Evolutionary conservation across 2,888 invertebrate genomes (phyloP), one percentile per base, ranked within the genome.

Genomic region (Nemotelus pantherinus): DNA sequence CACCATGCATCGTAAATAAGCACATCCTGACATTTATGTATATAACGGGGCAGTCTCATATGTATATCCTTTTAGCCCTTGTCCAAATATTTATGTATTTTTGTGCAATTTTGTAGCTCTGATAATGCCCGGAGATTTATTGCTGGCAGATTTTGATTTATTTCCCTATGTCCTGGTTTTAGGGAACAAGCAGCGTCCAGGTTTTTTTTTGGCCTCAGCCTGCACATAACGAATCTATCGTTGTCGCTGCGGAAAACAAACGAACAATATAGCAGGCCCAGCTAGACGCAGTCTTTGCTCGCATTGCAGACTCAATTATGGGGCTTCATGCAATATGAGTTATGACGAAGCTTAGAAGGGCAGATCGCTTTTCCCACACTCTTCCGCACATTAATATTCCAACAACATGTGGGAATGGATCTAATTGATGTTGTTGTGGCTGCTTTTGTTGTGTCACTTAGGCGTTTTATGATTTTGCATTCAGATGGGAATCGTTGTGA

Each of bases 71-170:
- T 53, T 70, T 43, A 70, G 47, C 70, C 53, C 53, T 70, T 70
- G 70, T 70, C 70, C 53, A 70, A 70, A 70, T 70, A 53, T 70
- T 70, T 70, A 70, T 70, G 41, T 70, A 70, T 70, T 70, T 70
- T 70, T 70, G 70, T 70, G 47, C 70, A 70, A 70, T 70, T 70
- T 70, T 70, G 70, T 41, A 53, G 70, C 53, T 70, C 55, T 55
- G 70, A 70, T 70, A 70, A 70, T 70, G 43, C 63, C 57, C 43
- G 41, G 64, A 76, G 76, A 76, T 76, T 76, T 76, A 76, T 76
- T 76, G 67, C 58, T 67, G 53, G 58, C 76, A 76, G 76, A 67
- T 76, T 76, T 76, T 76, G 76, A 76, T 76, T 76, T 76, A 76
- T 76, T 76, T 76, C 65, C 45, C 48, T 67, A 41, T 53, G 55